These are phyloP conservation scores for Pachymerium ferrugineum DNA, from an alignment of 2,888 invertebrate species.

Conservation along the genomic window DNA sequence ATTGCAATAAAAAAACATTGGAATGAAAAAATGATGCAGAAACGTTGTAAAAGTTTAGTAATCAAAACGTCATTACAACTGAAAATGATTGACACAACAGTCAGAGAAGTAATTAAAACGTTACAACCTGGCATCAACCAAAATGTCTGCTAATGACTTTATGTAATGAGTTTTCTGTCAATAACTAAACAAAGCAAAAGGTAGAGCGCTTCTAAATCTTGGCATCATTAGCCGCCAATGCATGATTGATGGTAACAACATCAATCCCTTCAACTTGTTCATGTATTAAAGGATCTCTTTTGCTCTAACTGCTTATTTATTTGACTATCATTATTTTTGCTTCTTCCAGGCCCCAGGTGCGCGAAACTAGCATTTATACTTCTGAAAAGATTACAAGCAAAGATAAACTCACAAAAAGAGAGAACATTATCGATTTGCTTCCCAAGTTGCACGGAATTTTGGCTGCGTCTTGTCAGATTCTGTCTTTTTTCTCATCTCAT, in stretches of 20 bases:
- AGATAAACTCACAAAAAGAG: not conserved
- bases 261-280: not conserved
- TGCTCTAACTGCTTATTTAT: not conserved
- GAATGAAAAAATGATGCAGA: too few relatives aligned
- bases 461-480: not conserved
- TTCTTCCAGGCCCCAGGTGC: not conserved
- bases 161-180: not conserved
- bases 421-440: not conserved
- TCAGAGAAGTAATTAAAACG: not conserved
- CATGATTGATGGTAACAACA: not conserved
- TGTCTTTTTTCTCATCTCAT: too few relatives aligned
- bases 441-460: not conserved
- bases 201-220: not conserved
- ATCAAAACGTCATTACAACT: not conserved
- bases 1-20: too few relatives aligned
- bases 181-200: conserved; percentile 5
- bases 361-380: not conserved
- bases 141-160: not conserved
- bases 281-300: not conserved
- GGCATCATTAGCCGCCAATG: not conserved
- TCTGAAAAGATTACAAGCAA: not conserved
- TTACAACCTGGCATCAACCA: not conserved
- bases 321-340: not conserved
- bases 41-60: too few relatives aligned
- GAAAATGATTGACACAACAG: not conserved